Base-by-base conservation (phyloP, 1,140 invertebrate species). In the Drosophila pseudoobscura region DNA sequence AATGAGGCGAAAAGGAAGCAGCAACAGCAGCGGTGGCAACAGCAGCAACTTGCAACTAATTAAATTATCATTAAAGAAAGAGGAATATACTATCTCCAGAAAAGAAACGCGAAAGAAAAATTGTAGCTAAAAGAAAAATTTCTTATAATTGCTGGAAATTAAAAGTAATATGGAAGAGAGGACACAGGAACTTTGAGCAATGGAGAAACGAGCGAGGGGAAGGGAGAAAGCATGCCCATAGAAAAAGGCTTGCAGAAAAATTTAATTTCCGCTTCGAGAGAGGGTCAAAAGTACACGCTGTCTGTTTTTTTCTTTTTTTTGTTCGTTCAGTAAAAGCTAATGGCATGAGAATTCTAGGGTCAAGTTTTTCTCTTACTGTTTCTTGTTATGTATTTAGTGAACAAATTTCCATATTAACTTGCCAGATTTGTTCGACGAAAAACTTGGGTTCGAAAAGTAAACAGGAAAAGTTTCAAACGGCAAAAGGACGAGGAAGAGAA, bases 31-130 rank as follows among this genome's bases (percentile, higher is more conserved):
- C 43, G 31, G 22, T 58, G 31, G 24, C 59, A 43, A 75, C 54
- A 49, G 41, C 60, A 76, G 56, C 58, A 68, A 79, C 76, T 84
- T 76, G 75, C 80, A 79, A 61, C 80, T 84, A 84, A 84, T 84
- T 84, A 84, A 84, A 84, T 84, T 84, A 84, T 79, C 75, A 77
- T 84, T 79, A 85, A 49, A 53, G 56, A 70, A 59, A 13, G n/a
- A 51, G 26, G 29, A 15, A 39, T 39, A 39, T 13, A 13, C 35
- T 5, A 39, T 39, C 35, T 13, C 3, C 11, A 39, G 35, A 0
- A 39, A 39, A 13, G 50, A 68, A 20, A 20, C 6, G n/a, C 15
- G 26, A 3, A 26, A 20, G 7, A 13, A 26, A 29, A 46, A 53
- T 39, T 39, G 35, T 39, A 53, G 66, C 51, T 52, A 24, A 49